Percentiles rank a stretch among this genome's conserved stretches.
Evolutionary conservation across 2,797 vertebrate genomes (phyloP).

Genomic region (Sebastes taczanowskii): DNA sequence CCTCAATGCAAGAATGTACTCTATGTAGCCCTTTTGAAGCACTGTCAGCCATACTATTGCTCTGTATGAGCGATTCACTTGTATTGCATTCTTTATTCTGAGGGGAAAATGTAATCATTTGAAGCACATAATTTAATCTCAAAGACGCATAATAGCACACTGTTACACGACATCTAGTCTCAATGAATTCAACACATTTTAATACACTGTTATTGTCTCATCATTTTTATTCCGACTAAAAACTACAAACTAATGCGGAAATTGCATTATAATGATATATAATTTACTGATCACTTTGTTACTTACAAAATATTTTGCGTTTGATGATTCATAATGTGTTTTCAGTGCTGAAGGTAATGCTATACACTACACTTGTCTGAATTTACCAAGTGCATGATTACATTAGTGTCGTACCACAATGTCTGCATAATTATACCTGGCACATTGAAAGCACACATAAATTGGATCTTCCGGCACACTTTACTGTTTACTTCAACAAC

Average conservation of each 20-base stretch:
- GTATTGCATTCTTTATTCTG: not conserved
- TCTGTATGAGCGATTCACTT: not conserved
- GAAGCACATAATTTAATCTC: not conserved
- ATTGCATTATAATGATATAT: not conserved
- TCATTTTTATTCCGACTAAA: not conserved
- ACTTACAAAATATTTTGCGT: not conserved
- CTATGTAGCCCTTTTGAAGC: not conserved
- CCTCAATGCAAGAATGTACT: not conserved
- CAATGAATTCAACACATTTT: not conserved
- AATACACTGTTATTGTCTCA: not conserved
- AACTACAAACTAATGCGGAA: not conserved
- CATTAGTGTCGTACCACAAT: not conserved
- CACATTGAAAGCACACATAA: not conserved
- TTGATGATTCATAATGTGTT: not conserved
- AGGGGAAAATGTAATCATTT: not conserved
- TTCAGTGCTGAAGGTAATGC: not conserved
- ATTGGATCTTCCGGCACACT: not conserved
- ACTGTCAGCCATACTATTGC: not conserved
- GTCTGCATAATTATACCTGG: not conserved
- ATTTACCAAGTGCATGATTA: not conserved
- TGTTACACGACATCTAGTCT: not conserved
- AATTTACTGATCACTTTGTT: not conserved
- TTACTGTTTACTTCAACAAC: not conserved
- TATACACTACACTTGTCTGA: not conserved
- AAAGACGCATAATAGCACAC: not conserved